Percentiles rank a stretch among this genome's conserved stretches.
phyloP scores from a whole-genome alignment of 2,113 vertebrate species.

The Empidonax traillii region DNA sequence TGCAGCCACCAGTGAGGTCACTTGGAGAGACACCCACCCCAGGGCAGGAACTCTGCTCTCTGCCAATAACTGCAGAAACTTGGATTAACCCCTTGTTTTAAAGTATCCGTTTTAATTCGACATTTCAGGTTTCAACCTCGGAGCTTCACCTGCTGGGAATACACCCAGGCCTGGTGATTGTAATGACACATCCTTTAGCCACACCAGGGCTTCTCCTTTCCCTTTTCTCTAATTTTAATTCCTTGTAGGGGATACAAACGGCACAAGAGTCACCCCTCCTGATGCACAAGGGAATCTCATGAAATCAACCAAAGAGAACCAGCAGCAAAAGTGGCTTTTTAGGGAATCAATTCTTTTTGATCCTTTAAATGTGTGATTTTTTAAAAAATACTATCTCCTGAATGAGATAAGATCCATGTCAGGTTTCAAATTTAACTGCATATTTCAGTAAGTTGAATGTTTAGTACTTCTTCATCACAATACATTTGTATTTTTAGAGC shows the following conservation, averaged over 20 bases:
- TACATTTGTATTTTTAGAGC: background rate
- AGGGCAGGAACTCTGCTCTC: background rate
- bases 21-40: background rate
- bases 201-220: background rate
- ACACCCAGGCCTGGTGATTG: background rate
- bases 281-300: background rate
- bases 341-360: constrained; percentile 40
- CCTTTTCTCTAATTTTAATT: background rate
- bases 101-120: background rate
- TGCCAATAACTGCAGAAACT: background rate
- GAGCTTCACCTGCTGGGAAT: background rate
- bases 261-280: background rate
- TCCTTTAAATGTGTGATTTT: constrained; percentile 20
- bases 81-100: background rate
- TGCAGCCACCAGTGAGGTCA: constrained; percentile 25
- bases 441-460: background rate
- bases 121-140: background rate
- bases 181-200: background rate
- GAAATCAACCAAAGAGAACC: background rate
- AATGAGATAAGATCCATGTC: background rate
- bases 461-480: background rate
- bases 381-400: constrained; percentile 42
- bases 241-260: background rate
- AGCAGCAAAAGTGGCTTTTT: constrained; percentile 63
- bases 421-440: background rate